phyloP scores from a whole-genome alignment of 2,888 invertebrate species.

The Imbricaverruca yamaguchii region DNA sequence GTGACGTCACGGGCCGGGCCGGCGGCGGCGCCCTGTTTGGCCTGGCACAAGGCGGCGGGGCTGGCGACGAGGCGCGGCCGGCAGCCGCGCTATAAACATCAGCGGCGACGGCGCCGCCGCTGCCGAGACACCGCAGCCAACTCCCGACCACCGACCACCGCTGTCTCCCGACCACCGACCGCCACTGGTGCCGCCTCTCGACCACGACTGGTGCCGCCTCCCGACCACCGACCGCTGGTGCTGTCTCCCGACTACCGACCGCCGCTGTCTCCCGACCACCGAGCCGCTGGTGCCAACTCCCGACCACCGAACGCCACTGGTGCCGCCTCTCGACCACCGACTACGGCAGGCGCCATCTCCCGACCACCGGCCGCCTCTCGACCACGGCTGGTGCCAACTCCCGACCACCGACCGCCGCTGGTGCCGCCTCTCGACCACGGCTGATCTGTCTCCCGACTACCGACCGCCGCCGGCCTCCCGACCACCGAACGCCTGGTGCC shows the following conservation, averaged over 20 bases:
- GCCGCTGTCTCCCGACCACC: not conserved
- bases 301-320: too few species aligned
- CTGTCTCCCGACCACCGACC: too few species aligned
- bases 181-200: too few species aligned
- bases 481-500: not conserved
- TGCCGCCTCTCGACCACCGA: too few species aligned
- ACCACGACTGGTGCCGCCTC: too few species aligned
- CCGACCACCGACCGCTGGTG: too few species aligned
- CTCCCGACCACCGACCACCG: not conserved
- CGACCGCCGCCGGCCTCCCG: not conserved
- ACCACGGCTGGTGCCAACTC: not conserved
- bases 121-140: not conserved
- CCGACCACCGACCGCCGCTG: too few species aligned
- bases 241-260: too few species aligned
- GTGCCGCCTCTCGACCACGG: too few species aligned
- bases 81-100: not conserved
- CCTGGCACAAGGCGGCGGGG: not conserved
- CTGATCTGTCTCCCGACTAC: too few species aligned
- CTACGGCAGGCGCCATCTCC: not conserved
- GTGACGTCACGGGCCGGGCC: not conserved
- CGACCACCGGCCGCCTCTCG: too few species aligned
- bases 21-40: not conserved
- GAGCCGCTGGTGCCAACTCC: too few species aligned
- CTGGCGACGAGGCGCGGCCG: not conserved
- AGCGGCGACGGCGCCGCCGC: not conserved